These are phyloP conservation scores for Leptura quadrifasciata DNA, from an alignment of 2,888 invertebrate species.

Conservation along the genomic window DNA sequence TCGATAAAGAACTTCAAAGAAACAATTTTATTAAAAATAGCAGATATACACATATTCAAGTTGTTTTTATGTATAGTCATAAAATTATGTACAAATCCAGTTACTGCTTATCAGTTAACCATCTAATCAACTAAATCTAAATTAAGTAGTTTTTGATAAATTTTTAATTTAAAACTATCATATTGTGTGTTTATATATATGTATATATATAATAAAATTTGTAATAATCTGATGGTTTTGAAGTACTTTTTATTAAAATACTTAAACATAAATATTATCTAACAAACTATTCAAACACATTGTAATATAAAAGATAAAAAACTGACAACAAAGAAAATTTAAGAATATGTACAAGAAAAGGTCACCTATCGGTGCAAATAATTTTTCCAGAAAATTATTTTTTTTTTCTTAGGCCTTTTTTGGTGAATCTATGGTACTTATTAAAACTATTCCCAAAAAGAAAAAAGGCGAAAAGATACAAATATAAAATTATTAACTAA, in stretches of 20 bases:
- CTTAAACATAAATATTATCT: neutral
- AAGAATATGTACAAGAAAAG: conserved; percentile 4
- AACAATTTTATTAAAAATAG: conserved; percentile 56
- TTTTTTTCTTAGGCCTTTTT: neutral
- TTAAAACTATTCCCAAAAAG: neutral
- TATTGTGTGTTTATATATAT: too few relatives aligned
- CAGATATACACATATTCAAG: conserved; percentile 41
- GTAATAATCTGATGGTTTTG: neutral
- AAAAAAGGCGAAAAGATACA: neutral
- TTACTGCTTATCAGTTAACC: conserved; percentile 9
- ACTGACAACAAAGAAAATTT: neutral
- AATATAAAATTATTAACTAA: neutral
- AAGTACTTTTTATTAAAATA: conserved; percentile 18
- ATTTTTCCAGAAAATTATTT: neutral
- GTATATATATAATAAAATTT: conserved; percentile 1
- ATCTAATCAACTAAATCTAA: conserved; percentile 35
- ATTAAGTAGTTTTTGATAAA: conserved; percentile 29
- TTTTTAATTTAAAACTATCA: conserved; percentile 14
- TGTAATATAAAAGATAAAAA: neutral
- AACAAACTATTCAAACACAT: neutral
- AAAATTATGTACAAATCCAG: conserved; percentile 31
- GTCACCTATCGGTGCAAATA: neutral
- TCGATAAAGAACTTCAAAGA: conserved; percentile 27
- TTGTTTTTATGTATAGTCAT: conserved; percentile 13
- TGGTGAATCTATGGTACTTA: neutral